Base-by-base conservation (phyloP, 2,888 invertebrate species). In the Capitulum mitella region DNA sequence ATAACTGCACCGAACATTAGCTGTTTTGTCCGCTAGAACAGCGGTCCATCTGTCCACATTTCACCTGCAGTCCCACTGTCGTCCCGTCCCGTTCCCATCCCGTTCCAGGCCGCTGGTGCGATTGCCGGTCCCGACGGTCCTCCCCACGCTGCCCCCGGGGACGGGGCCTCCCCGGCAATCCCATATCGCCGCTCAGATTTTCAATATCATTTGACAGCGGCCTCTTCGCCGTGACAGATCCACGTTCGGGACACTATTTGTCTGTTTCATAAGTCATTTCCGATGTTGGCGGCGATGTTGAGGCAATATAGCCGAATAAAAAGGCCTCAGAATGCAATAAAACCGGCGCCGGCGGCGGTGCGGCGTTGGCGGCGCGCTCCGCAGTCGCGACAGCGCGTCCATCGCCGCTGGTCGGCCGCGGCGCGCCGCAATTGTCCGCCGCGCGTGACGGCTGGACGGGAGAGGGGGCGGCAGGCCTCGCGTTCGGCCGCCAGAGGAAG, bases 231-330 rank as follows among this genome's bases (percentile, higher is more conserved):
- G 61, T 61, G 61, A 61, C 61, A 61, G 61, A 61, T 32, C 61
- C 61, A 34, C 61, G 34, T 61, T 61, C 34, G 61, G 61, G 61
- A 32, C 61, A 61, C 61, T 61, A 61, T 61, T 61, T 61, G 61
- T 61, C 61, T 61, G 61, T 61, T 61, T 61, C 61, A 61, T 61
- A 61, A 61, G 61, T 61, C 61, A 61, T 61, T 61, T 61, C 29
- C 61, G 19, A 61, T 61, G 61, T 61, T 29, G 61, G 32, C 61
- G 61, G 61, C 61, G 32, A 34, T 61, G 61, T 61, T 34, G 61
- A 34, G 61, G 61, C 61, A 61, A 61, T 61, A 61, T 61, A 32
- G 61, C n/a, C 61, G 61, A 61, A 61, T 61, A 61, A 61, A 61
- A 61, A 61, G 61, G 61, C 61, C 61, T 61, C 61, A 61, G 32